These are phyloP conservation scores for Megaleporinus macrocephalus DNA, from an alignment of 2,113 vertebrate genomes.

Conservation along the genomic window DNA sequence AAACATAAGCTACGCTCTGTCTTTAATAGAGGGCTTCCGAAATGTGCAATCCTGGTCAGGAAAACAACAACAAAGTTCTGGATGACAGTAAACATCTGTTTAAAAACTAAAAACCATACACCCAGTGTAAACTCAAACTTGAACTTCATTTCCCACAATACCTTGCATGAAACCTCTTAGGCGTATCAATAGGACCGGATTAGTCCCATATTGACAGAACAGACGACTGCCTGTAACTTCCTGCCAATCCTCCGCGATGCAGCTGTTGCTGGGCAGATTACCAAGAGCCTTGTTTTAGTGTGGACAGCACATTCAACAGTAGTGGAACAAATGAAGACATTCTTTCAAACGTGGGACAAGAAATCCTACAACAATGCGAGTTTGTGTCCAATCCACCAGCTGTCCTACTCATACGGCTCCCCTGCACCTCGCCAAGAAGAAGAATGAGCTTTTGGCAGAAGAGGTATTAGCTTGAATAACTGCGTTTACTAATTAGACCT, in stretches of 20 bases:
- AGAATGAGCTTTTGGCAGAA: slow-evolving; percentile 7
- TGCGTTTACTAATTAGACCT: slow-evolving; percentile 15
- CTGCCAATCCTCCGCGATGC: background rate
- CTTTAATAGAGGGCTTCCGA: slow-evolving; percentile 37
- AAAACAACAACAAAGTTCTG: slow-evolving; percentile 47
- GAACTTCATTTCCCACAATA: slow-evolving; percentile 50
- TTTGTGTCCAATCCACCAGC: background rate
- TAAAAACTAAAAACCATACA: slow-evolving; percentile 58
- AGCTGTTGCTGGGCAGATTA: background rate
- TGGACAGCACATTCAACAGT: background rate
- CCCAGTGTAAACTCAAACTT: slow-evolving; percentile 67
- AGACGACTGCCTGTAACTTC: background rate
- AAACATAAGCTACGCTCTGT: slow-evolving; percentile 42
- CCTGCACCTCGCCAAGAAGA: background rate
- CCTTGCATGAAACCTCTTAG: slow-evolving; percentile 31
- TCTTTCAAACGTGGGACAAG: background rate
- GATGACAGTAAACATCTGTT: slow-evolving; percentile 39
- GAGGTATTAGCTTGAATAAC: slow-evolving; percentile 4
- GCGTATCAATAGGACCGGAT: slow-evolving; percentile 14
- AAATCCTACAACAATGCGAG: background rate
- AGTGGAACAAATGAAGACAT: slow-evolving; percentile 1
- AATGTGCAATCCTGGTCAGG: slow-evolving; percentile 51
- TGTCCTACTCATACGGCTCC: background rate
- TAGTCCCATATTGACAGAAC: background rate
- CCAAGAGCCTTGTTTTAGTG: background rate